These are phyloP conservation scores for Mycalesis mineus DNA, from an alignment of 2,888 invertebrate species.

Conservation along the genomic window DNA sequence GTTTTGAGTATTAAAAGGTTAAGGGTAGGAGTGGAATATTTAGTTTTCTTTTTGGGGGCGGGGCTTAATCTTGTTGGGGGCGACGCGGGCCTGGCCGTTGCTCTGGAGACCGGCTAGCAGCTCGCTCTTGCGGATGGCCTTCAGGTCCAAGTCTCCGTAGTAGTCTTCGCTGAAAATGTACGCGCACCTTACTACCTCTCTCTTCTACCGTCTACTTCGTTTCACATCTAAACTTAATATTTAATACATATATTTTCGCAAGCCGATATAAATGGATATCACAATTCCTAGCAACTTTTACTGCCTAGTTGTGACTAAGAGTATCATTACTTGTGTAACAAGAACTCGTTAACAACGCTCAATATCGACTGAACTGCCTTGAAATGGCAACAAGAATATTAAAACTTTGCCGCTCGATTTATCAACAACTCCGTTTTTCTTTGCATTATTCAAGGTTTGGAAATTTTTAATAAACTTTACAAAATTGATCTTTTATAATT, in stretches of 20 bases:
- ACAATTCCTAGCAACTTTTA: constrained; percentile 65
- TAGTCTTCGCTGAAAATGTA: constrained; percentile 93
- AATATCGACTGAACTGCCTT: constrained; percentile 67
- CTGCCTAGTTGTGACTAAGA: constrained; percentile 47
- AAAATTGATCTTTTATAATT: not conserved
- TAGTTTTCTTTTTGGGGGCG: constrained; percentile 78
- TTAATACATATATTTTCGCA: constrained; percentile 24
- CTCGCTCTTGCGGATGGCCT: constrained; percentile 96
- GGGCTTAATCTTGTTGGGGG: constrained; percentile 58
- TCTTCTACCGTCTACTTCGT: constrained; percentile 42
- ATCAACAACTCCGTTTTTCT: constrained; percentile 41
- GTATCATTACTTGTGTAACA: constrained; percentile 64
- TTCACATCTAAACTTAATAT: constrained; percentile 14
- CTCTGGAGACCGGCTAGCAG: constrained; percentile 87
- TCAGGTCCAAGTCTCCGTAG: constrained; percentile 96
- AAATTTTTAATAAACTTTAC: constrained; percentile 12
- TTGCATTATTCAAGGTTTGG: constrained; percentile 19
- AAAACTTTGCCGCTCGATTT: constrained; percentile 58
- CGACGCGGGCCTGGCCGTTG: constrained; percentile 71
- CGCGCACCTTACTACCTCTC: constrained; percentile 71
- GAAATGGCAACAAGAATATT: constrained; percentile 59
- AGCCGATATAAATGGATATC: constrained; percentile 47
- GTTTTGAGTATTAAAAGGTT: constrained; percentile 70
- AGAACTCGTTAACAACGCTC: constrained; percentile 53
- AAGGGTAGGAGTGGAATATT: constrained; percentile 45